Conservation (phyloP, 2,113 vertebrate species). For the Trogon surrucura region DNA sequence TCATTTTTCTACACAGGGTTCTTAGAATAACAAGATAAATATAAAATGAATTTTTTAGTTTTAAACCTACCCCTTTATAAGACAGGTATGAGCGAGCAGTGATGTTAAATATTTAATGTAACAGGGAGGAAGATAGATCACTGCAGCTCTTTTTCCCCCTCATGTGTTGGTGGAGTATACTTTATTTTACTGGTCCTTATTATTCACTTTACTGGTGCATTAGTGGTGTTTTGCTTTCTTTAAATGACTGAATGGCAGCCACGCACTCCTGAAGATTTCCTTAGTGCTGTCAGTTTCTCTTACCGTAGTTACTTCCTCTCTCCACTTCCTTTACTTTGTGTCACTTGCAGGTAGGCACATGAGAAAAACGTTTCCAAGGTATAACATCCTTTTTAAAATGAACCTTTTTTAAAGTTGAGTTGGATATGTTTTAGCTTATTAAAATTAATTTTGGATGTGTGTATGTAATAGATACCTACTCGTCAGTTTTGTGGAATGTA, state of each 20-base stretch:
- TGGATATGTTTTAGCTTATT: background rate
- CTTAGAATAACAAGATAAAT: background rate
- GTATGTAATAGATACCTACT: accelerated
- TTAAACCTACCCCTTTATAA: background rate
- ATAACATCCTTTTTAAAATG: background rate
- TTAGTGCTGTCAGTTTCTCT: background rate
- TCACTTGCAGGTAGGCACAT: background rate
- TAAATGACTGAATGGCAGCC: background rate
- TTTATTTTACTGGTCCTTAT: background rate
- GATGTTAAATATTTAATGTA: background rate
- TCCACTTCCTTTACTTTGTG: background rate
- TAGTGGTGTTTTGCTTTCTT: background rate
- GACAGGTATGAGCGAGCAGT: background rate
- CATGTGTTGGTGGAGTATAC: background rate
- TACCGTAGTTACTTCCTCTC: background rate
- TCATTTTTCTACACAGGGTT: background rate
- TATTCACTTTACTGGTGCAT: background rate
- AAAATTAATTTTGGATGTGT: background rate
- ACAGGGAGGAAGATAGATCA: background rate
- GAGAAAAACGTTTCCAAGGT: background rate
- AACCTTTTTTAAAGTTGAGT: background rate
- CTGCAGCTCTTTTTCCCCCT: background rate
- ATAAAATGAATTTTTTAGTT: background rate
- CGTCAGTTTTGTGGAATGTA: background rate
- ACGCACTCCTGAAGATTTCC: background rate